Base-by-base conservation (phyloP, 2,888 invertebrate genomes). In the Petrolisthes cinctipes region DNA sequence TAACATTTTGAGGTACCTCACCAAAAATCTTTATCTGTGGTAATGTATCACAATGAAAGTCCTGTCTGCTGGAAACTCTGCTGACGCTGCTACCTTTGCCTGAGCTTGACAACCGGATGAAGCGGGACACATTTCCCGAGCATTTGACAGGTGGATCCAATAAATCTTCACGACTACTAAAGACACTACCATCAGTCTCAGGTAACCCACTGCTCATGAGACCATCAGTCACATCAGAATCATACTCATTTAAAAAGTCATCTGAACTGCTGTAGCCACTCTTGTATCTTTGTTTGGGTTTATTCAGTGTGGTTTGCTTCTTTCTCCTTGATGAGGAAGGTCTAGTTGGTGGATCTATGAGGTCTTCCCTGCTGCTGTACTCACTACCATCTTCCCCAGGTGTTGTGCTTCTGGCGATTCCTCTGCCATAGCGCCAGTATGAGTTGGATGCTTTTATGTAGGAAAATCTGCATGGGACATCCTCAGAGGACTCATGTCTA, bases 121-220 rank as follows among this genome's bases (percentile, higher is more conserved):
- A 86, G 66, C 23, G 73, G 23, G 54, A 66, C 5, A 86, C 71
- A 79, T 86, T 86, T 14, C 53, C 68, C n/a, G 86, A 86, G 83
- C 86, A 86, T 56, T 56, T 86, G 20, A 79, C 56, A 66, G 6
- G 71, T 17, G 66, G 66, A 61, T 51, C 14, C 11, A 79, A 54
- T 7, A 88, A 76, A 66, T 88, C 81, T n/a, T 88, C 87, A 20
- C 81, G 84, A 73, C 87, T 88, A 56, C 87, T 84, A 54, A 88
- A 88, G 56, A 88, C 87, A 81, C 87, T 88, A 14, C 86, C 86
- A 79, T 86, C 86, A 56, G 86, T 86, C 56, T 86, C 86, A 56
- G 79, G 83, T 61, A 86, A 71, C 20, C 83, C 86, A 79, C 83
- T 86, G 57, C 86, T 86, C 7, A 83, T 20, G 5, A 79, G n/a